phyloP scores from a whole-genome alignment of 1,140 invertebrate genomes.

The Heterodera carotae region DNA sequence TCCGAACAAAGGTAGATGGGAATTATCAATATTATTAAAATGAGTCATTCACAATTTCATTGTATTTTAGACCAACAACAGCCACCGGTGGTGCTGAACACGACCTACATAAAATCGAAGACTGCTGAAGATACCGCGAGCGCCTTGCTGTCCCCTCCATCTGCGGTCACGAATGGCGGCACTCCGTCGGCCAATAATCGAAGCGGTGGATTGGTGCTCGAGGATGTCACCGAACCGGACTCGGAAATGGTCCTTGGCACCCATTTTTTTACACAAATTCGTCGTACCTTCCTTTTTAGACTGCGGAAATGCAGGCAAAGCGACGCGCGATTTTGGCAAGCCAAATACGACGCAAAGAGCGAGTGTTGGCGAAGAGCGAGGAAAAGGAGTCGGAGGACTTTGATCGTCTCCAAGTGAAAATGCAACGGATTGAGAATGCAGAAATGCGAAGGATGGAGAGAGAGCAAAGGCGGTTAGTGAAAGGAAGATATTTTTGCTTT shows the following conservation, averaged over 20 bases:
- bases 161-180: constrained; percentile 10
- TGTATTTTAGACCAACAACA: background rate
- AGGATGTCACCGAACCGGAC: background rate
- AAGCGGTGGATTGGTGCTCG: background rate
- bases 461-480: constrained; percentile 58
- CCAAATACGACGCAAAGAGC: constrained; percentile 76
- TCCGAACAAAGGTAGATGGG: background rate
- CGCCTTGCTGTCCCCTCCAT: background rate
- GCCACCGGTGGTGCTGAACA: background rate
- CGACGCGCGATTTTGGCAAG: constrained; percentile 65
- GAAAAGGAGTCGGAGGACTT: constrained; percentile 82
- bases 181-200: constrained; percentile 14
- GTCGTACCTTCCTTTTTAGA: constrained; percentile 36
- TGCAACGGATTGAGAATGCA: constrained; percentile 87
- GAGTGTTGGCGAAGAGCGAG: constrained; percentile 79
- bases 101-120: background rate
- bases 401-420: constrained; percentile 82
- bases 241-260: background rate
- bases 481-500: too few relatives aligned
- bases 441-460: constrained; percentile 80
- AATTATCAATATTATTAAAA: background rate
- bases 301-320: constrained; percentile 70
- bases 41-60: background rate
- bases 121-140: background rate
- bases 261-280: background rate